phyloP scores from a whole-genome alignment of 2,113 vertebrate genomes.

The Caloenas nicobarica region DNA sequence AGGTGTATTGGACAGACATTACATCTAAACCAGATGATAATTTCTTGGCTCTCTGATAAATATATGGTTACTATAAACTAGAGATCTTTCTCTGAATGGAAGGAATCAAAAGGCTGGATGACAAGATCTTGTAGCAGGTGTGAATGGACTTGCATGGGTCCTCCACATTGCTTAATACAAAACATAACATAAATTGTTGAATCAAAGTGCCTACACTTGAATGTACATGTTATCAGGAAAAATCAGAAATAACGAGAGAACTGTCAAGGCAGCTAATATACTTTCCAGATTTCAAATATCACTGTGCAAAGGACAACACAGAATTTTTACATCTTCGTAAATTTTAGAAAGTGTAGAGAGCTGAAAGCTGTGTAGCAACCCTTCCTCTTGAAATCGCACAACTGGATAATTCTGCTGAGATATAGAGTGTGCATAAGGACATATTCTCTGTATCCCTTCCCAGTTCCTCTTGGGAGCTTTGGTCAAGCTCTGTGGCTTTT shows the following conservation, averaged over 20 bases:
- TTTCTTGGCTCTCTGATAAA: not conserved
- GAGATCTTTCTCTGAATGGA: not conserved
- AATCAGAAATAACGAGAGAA: not conserved
- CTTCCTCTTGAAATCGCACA: not conserved
- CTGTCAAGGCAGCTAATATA: not conserved
- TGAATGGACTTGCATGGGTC: not conserved
- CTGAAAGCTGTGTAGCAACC: not conserved
- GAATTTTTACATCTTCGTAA: not conserved
- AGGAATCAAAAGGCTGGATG: not conserved
- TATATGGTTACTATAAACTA: not conserved
- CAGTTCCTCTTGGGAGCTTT: not conserved
- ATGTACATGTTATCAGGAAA: rapidly evolving
- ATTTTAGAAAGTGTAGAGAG: not conserved
- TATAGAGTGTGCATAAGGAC: not conserved
- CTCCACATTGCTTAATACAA: not conserved
- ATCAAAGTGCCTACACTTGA: not conserved
- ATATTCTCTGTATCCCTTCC: not conserved
- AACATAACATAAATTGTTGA: not conserved
- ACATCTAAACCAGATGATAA: not conserved
- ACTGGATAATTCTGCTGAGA: not conserved
- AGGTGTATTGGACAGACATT: not conserved
- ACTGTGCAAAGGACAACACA: not conserved
- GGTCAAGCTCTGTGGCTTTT: not conserved
- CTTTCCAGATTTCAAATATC: not conserved
- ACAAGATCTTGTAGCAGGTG: not conserved